Base-by-base conservation (phyloP, 2,888 invertebrate species). In the Dasypolia templi region DNA sequence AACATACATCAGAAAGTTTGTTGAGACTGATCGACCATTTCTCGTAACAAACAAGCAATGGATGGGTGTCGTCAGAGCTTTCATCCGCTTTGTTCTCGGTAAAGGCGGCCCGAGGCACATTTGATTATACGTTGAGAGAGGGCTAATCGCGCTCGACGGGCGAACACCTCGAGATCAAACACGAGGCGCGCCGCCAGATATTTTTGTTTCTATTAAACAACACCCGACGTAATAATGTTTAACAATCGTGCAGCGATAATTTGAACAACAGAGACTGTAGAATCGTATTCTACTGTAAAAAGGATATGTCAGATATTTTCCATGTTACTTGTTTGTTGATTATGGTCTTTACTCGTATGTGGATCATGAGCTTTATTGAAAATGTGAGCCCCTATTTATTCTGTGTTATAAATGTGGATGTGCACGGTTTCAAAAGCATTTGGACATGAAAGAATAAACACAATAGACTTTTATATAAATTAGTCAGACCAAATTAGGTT, bases 141-240 rank as follows among this genome's bases (percentile, higher is more conserved):
- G 95, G 95, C 95, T 96, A 96, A 96, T 96, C 96, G 96, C 95
- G 94, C 94, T 95, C 94, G 96, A 96, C 96, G 95, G 96, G 92
- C 96, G 96, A 95, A 96, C 96, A 95, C 96, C 96, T 95, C 96
- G 96, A 96, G 96, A 96, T 96, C 96, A 96, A 96, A 96, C 96
- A 96, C 96, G 94, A 95, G 95, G 95, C 96, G 95, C 94, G 95
- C 96, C 96, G 96, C 95, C 96, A 95, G 95, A 96, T 96, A 96
- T 96, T 96, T 96, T 96, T 96, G 96, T 96, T 96, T 96, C 96
- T 96, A 96, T 96, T 96, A 96, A 96, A 96, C 96, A 96, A 96
- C 96, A 96, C 95, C 96, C 96, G 94, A 95, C 95, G 96, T 96
- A 96, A 96, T 96, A 96, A 96, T 96, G 96, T 96, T 96, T 96